These are phyloP conservation scores for Melieria omissa DNA, from an alignment of 2,888 invertebrate genomes.

Conservation along the genomic window DNA sequence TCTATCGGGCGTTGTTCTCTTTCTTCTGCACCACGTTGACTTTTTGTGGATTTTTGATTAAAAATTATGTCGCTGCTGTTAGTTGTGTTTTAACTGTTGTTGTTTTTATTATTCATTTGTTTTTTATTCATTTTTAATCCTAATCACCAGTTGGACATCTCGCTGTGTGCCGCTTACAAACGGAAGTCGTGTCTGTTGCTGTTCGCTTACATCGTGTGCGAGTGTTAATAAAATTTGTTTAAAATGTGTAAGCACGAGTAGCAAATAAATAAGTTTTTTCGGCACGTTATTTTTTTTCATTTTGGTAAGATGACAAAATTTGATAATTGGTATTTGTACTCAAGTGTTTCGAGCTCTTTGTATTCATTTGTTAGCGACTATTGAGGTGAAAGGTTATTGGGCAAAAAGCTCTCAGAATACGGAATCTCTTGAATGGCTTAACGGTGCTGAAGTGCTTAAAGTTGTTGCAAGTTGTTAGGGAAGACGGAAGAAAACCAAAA, in stretches of 20 bases:
- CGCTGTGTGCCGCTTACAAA: constrained; percentile 48
- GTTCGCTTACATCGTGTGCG: neutral
- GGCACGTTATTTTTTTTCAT: no score
- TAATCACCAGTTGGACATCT: constrained; percentile 55
- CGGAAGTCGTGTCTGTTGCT: constrained; percentile 53
- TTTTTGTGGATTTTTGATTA: constrained; percentile 18
- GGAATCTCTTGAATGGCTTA: no score
- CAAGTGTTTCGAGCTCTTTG: neutral
- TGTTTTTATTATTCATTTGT: constrained; percentile 25
- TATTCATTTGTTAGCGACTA: neutral
- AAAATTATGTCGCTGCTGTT: constrained; percentile 13
- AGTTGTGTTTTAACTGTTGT: constrained; percentile 18
- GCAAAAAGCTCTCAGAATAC: neutral
- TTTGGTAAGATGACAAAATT: neutral
- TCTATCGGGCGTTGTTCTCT: constrained; percentile 25
- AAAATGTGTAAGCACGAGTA: constrained; percentile 28
- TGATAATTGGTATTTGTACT: constrained; percentile 2
- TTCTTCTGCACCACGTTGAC: neutral
- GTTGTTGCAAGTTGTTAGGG: neutral
- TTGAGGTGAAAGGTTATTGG: constrained; percentile 35
- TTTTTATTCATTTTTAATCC: constrained; percentile 23
- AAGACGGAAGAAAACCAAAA: neutral
- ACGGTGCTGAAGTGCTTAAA: neutral
- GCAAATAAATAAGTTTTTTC: no score
- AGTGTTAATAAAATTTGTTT: neutral